phyloP scores from a whole-genome alignment of 2,113 vertebrate species.

The Poicephalus gulielmi region DNA sequence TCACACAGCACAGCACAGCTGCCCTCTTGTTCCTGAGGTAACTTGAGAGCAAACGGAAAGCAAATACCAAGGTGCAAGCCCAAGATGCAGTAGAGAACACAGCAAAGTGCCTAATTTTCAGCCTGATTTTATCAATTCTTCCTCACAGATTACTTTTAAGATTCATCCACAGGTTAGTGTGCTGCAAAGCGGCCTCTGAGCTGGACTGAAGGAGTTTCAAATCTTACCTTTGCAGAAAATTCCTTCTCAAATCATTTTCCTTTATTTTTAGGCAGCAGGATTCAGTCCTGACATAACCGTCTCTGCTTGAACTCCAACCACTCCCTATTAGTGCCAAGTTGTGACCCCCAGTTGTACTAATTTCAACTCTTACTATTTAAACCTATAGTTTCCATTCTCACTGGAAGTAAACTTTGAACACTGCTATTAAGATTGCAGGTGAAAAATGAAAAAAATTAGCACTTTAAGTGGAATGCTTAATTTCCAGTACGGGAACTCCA shows the following conservation, averaged over 20 bases:
- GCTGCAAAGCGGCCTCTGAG: neutral
- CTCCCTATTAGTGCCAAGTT: neutral
- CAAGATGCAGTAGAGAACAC: neutral
- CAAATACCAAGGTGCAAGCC: neutral
- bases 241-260: neutral
- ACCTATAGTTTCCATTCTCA: neutral
- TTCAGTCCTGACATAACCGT: neutral
- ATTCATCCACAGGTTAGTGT: neutral
- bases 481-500: constrained; percentile 37
- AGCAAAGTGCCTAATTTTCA: neutral
- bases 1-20: neutral
- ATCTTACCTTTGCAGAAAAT: neutral
- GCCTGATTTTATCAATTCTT: neutral
- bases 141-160: neutral
- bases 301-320: neutral
- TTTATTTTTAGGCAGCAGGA: neutral
- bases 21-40: neutral
- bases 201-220: neutral
- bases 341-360: neutral
- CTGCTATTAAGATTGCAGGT: neutral
- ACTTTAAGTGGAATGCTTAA: constrained; percentile 23
- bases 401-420: neutral
- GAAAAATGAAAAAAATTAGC: neutral
- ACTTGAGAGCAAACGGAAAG: neutral
- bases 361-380: neutral